These are phyloP conservation scores for Calidris pygmaea DNA, from an alignment of 2,113 vertebrate species.

Conservation along the genomic window DNA sequence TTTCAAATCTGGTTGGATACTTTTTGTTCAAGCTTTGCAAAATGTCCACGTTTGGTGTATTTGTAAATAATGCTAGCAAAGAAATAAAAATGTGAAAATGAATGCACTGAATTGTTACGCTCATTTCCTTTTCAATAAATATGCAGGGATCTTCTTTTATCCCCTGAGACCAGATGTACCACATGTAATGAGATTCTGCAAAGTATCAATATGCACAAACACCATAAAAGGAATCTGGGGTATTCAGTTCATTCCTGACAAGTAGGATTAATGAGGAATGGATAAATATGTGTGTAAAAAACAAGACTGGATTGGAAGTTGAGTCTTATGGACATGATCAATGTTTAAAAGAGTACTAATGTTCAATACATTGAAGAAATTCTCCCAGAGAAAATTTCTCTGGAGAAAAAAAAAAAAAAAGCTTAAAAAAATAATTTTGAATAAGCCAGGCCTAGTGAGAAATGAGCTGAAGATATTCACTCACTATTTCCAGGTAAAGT, in stretches of 20 bases:
- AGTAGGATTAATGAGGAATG: neutral
- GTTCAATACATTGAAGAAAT: neutral
- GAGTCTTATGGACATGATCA: neutral
- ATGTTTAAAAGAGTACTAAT: neutral
- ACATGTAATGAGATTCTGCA: neutral
- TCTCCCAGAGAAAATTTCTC: neutral
- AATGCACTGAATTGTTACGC: neutral
- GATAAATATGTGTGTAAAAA: neutral
- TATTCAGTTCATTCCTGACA: neutral
- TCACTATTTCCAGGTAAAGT: neutral
- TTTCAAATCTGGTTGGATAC: neutral
- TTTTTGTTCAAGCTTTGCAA: neutral
- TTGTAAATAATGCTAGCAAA: neutral
- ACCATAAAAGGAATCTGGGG: neutral
- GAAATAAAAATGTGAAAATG: neutral
- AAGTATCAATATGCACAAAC: neutral
- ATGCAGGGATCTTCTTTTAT: neutral
- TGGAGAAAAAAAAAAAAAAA: neutral
- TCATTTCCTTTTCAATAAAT: neutral
- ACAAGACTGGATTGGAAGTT: neutral
- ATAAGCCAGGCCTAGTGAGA: neutral
- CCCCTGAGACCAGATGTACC: neutral
- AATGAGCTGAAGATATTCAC: neutral
- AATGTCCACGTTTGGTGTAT: neutral
- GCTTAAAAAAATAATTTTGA: neutral